Evolutionary conservation across 30 jellyfish, hydroid and myxozoan genomes (phyloP), one percentile per base, ranked within the genome.

Genomic region (Aurelia aurita): DNA sequence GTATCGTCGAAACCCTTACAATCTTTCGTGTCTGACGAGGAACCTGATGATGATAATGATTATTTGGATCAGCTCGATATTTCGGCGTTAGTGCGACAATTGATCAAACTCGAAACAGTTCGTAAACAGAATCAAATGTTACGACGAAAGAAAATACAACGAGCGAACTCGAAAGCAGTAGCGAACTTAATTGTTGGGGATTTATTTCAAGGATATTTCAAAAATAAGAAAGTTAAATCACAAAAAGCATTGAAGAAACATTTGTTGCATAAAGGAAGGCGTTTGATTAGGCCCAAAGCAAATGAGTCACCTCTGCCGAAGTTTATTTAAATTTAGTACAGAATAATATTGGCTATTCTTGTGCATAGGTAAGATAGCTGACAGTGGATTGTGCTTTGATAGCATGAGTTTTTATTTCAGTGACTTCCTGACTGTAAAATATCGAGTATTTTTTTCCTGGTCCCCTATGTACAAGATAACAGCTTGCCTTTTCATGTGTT

Each of bases 231-330:
- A 39, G 74, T 57, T 5, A 26, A 59, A 46, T 62, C 83, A 3
- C 89, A 87, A 69, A 77, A 62, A 28, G 90, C 82, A 14, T 60
- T 87, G 55, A 75, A 77, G 79, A 87, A 87, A 76, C 96, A 87
- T 32, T 51, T 87, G 57, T 60, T 87, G 55, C 82, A 67, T 55
- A 53, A 53, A 47, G 80, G 80, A n/a, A 58, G 46, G 53, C 75
- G 66, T 5, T 29, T 66, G 27, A 6, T 66, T 14, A 65, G 60
- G 34, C 55, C 80, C 1, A 66, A 57, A 67, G 61, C 76, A 25
- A 87, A 87, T 26, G 70, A 68, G 0, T 79, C 88, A 20, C 96
- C 96, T 32, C 64, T 87, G 39, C 96, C 96, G 2, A 87, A 87
- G 44, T 87, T 74, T n/a, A 87, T 35, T 15, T 54, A 31, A 55